A percentile compares a stretch with the other conserved stretches of the same genome.
These are phyloP conservation scores for Cataglyphis hispanica DNA, from an alignment of 1,140 invertebrate genomes.

Conservation along the genomic window DNA sequence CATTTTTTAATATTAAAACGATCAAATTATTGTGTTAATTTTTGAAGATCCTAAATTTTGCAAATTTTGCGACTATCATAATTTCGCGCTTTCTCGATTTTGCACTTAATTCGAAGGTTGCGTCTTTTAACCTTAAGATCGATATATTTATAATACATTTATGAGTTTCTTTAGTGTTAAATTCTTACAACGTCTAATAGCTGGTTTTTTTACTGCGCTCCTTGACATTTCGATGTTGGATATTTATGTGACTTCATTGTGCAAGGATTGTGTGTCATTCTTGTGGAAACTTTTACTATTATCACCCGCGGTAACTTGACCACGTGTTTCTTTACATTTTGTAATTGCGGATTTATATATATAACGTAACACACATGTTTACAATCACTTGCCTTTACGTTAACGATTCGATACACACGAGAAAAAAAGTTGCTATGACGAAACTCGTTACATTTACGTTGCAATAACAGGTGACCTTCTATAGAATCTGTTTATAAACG, in stretches of 20 bases:
- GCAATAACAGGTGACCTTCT: slow-evolving; percentile 1
- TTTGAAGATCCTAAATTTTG: background rate
- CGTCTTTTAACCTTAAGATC: background rate
- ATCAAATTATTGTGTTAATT: no score
- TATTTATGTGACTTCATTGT: slow-evolving; percentile 20
- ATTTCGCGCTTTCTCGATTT: background rate
- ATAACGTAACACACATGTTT: background rate
- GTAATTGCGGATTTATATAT: background rate
- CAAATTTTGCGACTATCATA: background rate
- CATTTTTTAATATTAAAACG: no score
- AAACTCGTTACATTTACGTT: slow-evolving; percentile 15
- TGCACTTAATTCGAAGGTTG: background rate
- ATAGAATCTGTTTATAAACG: slow-evolving; percentile 10
- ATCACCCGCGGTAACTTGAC: no score
- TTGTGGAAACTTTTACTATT: slow-evolving; percentile 28
- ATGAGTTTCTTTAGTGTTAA: background rate
- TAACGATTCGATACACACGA: background rate
- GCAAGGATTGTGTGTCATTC: background rate
- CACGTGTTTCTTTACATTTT: background rate
- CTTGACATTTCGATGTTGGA: slow-evolving; percentile 45
- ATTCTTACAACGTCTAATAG: slow-evolving; percentile 2
- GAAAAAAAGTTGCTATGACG: slow-evolving; percentile 28
- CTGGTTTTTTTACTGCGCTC: slow-evolving; percentile 8
- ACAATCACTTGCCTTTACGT: background rate
- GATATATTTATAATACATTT: slow-evolving; percentile 26